Evolutionary conservation across 2,797 vertebrate species (phyloP), one percentile per base, ranked within the genome.

Genomic region (Varecia variegata): DNA sequence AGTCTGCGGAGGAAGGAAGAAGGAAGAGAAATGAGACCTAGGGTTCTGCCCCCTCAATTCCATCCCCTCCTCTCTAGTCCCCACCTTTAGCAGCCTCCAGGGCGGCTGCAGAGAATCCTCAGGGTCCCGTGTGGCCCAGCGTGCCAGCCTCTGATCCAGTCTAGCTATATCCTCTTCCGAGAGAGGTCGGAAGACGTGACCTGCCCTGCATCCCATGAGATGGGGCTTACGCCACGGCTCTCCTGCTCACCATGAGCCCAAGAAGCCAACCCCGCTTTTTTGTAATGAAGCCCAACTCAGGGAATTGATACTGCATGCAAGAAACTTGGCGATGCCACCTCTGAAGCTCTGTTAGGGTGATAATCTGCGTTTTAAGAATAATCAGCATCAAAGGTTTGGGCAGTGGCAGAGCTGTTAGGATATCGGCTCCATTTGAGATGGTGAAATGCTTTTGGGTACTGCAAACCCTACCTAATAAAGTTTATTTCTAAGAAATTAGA

Each of bases 291-390:
- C 40, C 58, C 60, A 20, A 0, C 2, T 62, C 12, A 5, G 54
- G 58, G 67, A 79, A 35, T 71, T 35, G 32, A 21, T 27, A 32
- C 20, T 47, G 3, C 11, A 0, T 30, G 35, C 17, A 1, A 1
- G 0, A 56, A 74, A 67, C 73, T 38, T 74, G 90, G 56, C 2
- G 3, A 35, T 70, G 77, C 38, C 65, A 15, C 25, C 65, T 82
- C 71, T 65, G n/a, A 79, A 70, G 52, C 88, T 96, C 94, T 96
- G 11, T 74, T 6, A 2, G 89, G 79, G 45, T 54, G 65, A 15
- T 96, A 32, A 47, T 91, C 43, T 82, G 25, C 85, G 50, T 82
- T 58, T 95, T 79, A 74, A 65, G 96, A 96, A 97, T 52, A 88
- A 25, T 80, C 43, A 35, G 52, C 70, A 21, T 50, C 62, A 25